phyloP scores from a whole-genome alignment of 2,888 invertebrate species.

The Folsomia manolachei region DNA sequence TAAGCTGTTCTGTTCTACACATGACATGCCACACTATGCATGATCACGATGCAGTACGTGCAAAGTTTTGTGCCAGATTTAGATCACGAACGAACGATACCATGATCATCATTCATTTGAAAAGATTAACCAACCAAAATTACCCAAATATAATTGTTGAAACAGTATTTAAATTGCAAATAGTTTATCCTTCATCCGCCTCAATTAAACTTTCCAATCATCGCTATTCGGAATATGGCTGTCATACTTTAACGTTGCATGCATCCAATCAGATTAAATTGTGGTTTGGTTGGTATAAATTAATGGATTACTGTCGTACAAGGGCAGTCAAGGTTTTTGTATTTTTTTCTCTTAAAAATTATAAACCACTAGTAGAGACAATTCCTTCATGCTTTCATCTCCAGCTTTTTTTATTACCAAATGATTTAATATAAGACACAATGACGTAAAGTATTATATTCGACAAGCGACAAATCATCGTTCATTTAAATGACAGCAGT shows the following conservation, averaged over 20 bases:
- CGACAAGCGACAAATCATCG: neutral
- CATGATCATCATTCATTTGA: constrained; percentile 6
- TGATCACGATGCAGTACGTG: constrained; percentile 14
- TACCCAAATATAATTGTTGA: constrained; percentile 30
- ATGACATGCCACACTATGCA: too few species aligned
- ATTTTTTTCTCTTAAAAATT: too few species aligned
- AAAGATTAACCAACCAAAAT: neutral
- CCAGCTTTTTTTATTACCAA: too few species aligned
- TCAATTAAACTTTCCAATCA: neutral
- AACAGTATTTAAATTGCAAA: constrained; percentile 37
- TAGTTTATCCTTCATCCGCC: neutral
- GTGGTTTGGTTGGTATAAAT: neutral
- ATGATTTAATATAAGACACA: too few species aligned
- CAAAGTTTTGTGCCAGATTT: constrained; percentile 40
- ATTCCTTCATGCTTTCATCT: neutral
- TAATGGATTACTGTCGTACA: neutral
- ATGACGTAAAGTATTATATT: neutral
- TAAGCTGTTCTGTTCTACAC: too few species aligned
- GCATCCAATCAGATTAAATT: too few species aligned
- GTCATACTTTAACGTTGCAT: neutral
- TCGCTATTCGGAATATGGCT: neutral
- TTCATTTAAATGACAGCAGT: neutral
- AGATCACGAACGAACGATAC: too few species aligned
- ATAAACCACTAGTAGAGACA: too few species aligned
- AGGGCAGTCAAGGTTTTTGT: too few species aligned